Evolutionary conservation across 2,113 vertebrate genomes (phyloP).

Genomic region (Morone chrysops): DNA sequence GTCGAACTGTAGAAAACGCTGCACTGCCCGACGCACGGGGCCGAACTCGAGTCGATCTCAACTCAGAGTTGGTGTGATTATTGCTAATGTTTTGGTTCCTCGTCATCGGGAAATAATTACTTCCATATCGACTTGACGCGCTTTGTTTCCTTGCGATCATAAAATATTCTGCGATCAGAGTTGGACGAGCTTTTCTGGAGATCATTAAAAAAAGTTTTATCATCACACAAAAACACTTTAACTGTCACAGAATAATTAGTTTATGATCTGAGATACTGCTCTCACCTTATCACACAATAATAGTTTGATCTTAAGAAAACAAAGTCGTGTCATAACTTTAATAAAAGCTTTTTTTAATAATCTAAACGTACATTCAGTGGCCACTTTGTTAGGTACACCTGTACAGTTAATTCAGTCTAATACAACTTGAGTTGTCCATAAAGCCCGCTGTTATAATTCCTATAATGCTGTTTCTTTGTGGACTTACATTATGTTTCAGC

Average conservation of each 20-base stretch:
- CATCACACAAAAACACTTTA: conserved; percentile 3
- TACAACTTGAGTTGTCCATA: background rate
- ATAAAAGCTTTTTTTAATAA: background rate
- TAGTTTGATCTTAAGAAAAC: background rate
- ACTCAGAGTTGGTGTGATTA: background rate
- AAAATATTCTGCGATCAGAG: background rate
- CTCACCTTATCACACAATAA: background rate
- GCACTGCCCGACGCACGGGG: background rate
- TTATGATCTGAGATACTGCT: too few relatives aligned
- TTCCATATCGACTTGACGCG: background rate
- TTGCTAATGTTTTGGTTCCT: background rate
- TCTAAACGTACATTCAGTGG: background rate
- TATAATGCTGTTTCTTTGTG: background rate
- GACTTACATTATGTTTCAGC: background rate
- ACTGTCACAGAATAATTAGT: too few relatives aligned
- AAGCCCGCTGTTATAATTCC: background rate
- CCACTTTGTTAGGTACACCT: background rate
- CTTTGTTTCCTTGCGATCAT: background rate
- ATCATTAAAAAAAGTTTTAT: background rate
- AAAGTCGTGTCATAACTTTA: background rate
- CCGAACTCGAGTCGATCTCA: background rate
- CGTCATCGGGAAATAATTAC: background rate
- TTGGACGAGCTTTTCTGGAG: background rate
- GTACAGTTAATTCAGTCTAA: background rate
- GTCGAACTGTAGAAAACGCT: background rate